Evolutionary conservation across 64 coral and sea anemone species (phyloP), one percentile per base, ranked within the genome.

Genomic region (Stichodactyla mertensii): DNA sequence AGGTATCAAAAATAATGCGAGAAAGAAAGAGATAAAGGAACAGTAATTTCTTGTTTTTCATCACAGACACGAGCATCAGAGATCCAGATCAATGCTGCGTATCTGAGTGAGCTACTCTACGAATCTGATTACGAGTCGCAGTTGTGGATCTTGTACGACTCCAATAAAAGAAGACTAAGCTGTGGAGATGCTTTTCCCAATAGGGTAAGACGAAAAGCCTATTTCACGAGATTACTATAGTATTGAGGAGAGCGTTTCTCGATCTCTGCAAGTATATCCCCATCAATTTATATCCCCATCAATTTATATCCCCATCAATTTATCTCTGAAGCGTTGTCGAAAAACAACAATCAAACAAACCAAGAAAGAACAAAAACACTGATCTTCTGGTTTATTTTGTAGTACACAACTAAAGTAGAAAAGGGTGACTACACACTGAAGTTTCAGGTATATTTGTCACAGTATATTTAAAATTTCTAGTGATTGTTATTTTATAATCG

Each of bases 101-200:
- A 94, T 52, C 61, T 98, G 84, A 87, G 92, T 83, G 95, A 98
- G 16, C 71, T 98, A 55, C 56, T 98, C 4, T 98, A 98, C 83
- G 95, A 98, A 61, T 92, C 92, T 71, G 95, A 98, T 16, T 98
- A 98, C 71, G 95, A 98, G 77, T 89, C 92, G 55, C 95, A 98
- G 64, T 45, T 98, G 18, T 98, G 95, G 95, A 98, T 98, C 84
- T 16, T 98, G 15, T 98, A 94, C 31, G 95, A 98, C 88, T 86
- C 87, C 10, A 98, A 98, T 45, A 98, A 98, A 70, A 92, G 90
- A 86, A 66, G 94, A 54, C 24, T 98, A 79, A 89, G 84, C 24
- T 89, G 90, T 27, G 95, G 95, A 85, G 95, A 98, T 54, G 95
- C 95, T 54, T 98, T 98, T 52, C 90, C 92, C 51, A 86, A 94